phyloP scores from a whole-genome alignment of 2,888 invertebrate genomes.

The Nemotelus nigrinus region DNA sequence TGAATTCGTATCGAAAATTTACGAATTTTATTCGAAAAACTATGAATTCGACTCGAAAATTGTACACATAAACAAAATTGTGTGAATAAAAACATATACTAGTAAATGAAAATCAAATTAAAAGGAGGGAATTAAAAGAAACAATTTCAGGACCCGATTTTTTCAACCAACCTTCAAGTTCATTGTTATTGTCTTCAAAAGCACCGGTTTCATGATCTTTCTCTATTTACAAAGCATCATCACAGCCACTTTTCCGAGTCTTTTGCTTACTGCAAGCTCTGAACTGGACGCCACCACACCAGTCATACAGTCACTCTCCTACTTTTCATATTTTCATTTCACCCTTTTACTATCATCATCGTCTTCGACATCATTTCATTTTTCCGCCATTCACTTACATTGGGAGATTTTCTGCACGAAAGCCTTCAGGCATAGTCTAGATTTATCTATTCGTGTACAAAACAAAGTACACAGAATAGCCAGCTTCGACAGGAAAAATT shows the following conservation, averaged over 20 bases:
- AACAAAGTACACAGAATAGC: background rate
- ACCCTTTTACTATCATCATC: conserved; percentile 7
- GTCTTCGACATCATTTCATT: too few species aligned
- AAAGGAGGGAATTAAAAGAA: too few species aligned
- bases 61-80: too few species aligned
- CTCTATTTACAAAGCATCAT: background rate
- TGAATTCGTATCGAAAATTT: too few species aligned
- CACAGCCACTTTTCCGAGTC: background rate
- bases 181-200: conserved; percentile 3
- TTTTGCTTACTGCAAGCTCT: background rate
- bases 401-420: background rate
- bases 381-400: too few species aligned
- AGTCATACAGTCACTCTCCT: conserved; percentile 6
- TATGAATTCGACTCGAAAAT: too few species aligned
- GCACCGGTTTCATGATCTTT: conserved; percentile 10
- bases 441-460: background rate
- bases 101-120: too few species aligned
- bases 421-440: background rate
- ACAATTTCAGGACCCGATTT: too few species aligned
- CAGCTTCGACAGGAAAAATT: background rate
- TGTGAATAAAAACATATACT: too few species aligned
- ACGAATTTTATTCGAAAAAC: too few species aligned
- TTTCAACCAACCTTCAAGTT: too few species aligned
- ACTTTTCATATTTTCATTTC: conserved; percentile 2
- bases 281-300: conserved; percentile 3